phyloP scores from a whole-genome alignment of 2,797 vertebrate species.

The Odontamblyopus lacepedii region DNA sequence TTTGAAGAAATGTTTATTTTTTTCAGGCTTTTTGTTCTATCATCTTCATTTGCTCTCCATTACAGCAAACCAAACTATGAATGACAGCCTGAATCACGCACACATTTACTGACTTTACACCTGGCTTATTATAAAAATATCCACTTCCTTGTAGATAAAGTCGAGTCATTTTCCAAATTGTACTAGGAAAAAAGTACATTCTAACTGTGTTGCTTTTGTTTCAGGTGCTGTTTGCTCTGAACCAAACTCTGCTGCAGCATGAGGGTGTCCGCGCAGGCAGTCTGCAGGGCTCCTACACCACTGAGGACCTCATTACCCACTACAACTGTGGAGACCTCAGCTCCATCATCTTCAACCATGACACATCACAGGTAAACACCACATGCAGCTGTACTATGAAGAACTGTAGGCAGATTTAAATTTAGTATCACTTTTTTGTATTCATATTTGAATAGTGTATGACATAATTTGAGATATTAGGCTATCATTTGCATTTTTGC shows the following conservation, averaged over 20 bases:
- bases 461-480: too few species aligned
- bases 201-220: background rate
- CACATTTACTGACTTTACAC: background rate
- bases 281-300: conserved; percentile 85
- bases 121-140: background rate
- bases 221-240: conserved; percentile 91
- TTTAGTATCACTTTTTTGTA: background rate
- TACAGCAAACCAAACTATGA: background rate
- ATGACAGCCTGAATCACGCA: background rate
- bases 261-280: conserved; percentile 85
- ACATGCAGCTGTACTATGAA: background rate
- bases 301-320: conserved; percentile 90
- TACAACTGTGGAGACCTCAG: conserved; percentile 90
- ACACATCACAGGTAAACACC: conserved; percentile 82
- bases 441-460: too few species aligned
- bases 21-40: background rate
- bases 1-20: too few species aligned
- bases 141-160: background rate
- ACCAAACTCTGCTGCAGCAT: conserved; percentile 89
- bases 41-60: background rate
- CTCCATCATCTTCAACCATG: conserved; percentile 77
- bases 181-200: background rate
- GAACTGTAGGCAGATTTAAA: background rate
- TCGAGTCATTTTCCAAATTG: background rate
- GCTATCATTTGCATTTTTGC: too few species aligned